Percentiles rank a stretch among this genome's conserved stretches.
These are phyloP conservation scores for Camarhynchus parvulus DNA, from an alignment of 2,113 vertebrate genomes.

Conservation along the genomic window DNA sequence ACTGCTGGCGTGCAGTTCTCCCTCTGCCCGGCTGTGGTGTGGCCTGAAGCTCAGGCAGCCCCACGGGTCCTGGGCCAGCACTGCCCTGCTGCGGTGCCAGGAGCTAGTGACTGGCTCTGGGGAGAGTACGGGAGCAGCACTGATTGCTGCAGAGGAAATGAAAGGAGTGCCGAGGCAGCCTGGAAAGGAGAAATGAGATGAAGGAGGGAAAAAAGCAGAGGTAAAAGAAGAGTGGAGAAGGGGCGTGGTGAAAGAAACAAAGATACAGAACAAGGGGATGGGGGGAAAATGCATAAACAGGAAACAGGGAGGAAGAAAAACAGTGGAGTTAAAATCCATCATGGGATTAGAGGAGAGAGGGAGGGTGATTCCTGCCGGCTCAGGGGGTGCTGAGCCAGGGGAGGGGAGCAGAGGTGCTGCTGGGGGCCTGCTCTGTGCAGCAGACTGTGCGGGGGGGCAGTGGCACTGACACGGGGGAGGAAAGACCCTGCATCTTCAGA, in stretches of 20 bases:
- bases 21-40: accelerated
- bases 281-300: not conserved
- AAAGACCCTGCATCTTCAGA: constrained; percentile 15
- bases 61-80: not conserved
- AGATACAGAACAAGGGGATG: not conserved
- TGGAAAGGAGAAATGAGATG: not conserved
- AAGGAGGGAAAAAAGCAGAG: not conserved
- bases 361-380: not conserved
- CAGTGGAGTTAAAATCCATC: constrained; percentile 31
- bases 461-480: not conserved
- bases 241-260: not conserved
- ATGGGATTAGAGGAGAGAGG: not conserved
- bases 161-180: not conserved
- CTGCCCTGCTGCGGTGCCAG: not conserved
- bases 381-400: accelerated
- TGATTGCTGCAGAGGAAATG: not conserved
- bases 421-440: not conserved
- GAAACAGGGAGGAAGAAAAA: constrained; percentile 16
- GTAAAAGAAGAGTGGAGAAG: not conserved
- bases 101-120: constrained; percentile 1
- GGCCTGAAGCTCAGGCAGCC: not conserved
- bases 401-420: not conserved
- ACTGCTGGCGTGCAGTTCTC: accelerated
- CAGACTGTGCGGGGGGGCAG: not conserved
- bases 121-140: not conserved